Percentiles rank a stretch among this genome's conserved stretches.
These are phyloP conservation scores for Adelosebastes latens DNA, from an alignment of 2,797 vertebrate genomes.

Conservation along the genomic window DNA sequence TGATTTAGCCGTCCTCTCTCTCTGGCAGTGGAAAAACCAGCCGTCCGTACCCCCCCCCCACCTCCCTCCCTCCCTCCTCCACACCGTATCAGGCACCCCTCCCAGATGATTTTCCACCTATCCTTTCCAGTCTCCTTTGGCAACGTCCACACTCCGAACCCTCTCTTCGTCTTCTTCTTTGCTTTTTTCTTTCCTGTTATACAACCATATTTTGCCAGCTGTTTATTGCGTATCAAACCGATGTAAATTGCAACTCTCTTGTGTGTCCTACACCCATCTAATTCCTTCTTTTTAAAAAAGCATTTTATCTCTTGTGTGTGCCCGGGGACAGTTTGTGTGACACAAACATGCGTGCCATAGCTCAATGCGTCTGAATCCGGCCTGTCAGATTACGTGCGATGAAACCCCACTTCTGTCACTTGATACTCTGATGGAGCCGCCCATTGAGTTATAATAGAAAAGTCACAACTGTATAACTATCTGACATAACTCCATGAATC, in stretches of 20 bases:
- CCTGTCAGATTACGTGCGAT: constrained; percentile 29
- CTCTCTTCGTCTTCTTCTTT: constrained; percentile 47
- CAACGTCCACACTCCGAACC: constrained; percentile 44
- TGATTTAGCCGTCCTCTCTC: constrained; percentile 84
- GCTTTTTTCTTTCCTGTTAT: constrained; percentile 34
- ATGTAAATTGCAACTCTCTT: constrained; percentile 4
- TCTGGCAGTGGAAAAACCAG: constrained; percentile 85
- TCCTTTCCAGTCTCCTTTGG: constrained; percentile 82
- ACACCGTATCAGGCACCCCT: constrained; percentile 80
- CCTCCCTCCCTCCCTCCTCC: constrained; percentile 31
- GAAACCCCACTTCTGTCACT: constrained; percentile 51
- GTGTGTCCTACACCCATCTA: not conserved
- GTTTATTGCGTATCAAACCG: constrained; percentile 27
- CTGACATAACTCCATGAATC: not conserved
- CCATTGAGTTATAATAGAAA: constrained; percentile 13
- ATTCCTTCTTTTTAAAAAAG: constrained; percentile 15
- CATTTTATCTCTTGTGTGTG: constrained; percentile 11
- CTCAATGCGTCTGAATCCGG: constrained; percentile 25
- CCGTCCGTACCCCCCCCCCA: constrained; percentile 33
- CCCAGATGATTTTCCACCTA: constrained; percentile 86
- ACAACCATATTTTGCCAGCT: constrained; percentile 33
- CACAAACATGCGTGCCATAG: constrained; percentile 49
- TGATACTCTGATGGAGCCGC: constrained; percentile 55
- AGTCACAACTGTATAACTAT: constrained; percentile 20
- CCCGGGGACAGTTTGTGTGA: constrained; percentile 47